phyloP scores from a whole-genome alignment of 2,888 invertebrate genomes.

The Acanthosoma haemorrhoidale region DNA sequence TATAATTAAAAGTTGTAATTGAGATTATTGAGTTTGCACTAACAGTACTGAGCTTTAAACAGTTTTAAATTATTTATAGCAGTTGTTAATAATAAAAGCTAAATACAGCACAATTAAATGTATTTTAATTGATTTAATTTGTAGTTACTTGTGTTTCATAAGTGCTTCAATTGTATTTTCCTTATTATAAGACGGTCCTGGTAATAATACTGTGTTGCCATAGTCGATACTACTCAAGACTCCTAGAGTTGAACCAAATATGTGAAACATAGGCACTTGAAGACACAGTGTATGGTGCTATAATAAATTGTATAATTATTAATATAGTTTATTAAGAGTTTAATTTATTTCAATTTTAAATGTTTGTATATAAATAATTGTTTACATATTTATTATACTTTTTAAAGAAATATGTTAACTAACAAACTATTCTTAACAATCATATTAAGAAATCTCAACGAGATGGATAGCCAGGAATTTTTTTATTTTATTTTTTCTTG shows the following conservation, averaged over 20 bases:
- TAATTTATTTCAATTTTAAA: not conserved
- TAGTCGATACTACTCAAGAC: constrained; percentile 55
- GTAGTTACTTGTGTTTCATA: constrained; percentile 56
- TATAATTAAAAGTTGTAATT: not conserved
- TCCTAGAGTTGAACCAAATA: constrained; percentile 65
- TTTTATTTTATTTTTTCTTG: too few species aligned
- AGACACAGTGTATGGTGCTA: constrained; percentile 45
- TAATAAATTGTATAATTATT: constrained; percentile 1
- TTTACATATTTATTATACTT: not conserved
- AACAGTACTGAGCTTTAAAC: not conserved
- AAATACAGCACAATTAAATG: too few species aligned
- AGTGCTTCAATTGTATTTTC: constrained; percentile 58
- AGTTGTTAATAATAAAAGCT: too few species aligned
- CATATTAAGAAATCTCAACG: too few species aligned
- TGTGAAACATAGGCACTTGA: constrained; percentile 77
- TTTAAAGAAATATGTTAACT: not conserved
- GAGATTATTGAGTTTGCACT: too few species aligned
- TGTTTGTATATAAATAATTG: too few species aligned
- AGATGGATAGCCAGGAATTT: too few species aligned
- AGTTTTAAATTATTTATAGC: too few species aligned
- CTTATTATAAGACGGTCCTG: constrained; percentile 57
- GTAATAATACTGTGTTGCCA: constrained; percentile 59
- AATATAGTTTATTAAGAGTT: not conserved
- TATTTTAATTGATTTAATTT: not conserved
- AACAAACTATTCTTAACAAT: too few species aligned